Evolutionary conservation across 1,140 invertebrate genomes (phyloP).

Genomic region (Cydia splendana): DNA sequence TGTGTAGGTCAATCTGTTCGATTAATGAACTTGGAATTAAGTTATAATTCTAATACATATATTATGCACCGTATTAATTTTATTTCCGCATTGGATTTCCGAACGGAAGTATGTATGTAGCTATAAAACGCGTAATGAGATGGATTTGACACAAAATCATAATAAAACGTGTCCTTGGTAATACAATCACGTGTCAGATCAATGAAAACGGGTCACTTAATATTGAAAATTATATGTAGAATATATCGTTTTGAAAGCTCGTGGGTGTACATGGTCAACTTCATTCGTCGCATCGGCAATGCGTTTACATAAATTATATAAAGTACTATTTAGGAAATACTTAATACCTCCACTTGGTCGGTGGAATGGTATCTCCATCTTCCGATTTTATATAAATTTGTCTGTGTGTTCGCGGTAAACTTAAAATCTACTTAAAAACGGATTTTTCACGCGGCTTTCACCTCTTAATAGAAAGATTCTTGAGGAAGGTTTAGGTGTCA

Average conservation of each 20-base stretch:
- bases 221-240: not conserved
- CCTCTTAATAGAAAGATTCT: no score
- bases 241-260: not conserved
- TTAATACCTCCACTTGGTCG: no score
- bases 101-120: not conserved
- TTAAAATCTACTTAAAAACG: no score
- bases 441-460: no score
- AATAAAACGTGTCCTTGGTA: not conserved
- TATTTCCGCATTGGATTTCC: not conserved
- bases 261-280: not conserved
- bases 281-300: not conserved
- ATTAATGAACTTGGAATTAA: no score
- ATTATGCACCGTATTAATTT: not conserved
- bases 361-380: no score
- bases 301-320: constrained; percentile 4
- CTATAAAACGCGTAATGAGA: not conserved
- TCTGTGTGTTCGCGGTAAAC: no score
- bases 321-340: not conserved
- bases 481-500: no score
- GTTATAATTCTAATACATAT: no score
- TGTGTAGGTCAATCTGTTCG: no score
- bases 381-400: no score
- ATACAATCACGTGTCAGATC: not conserved
- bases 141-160: constrained; percentile 13
- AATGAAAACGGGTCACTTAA: not conserved